Evolutionary conservation across 2,888 invertebrate genomes (phyloP).

Genomic region (Lochmaea crataegi): DNA sequence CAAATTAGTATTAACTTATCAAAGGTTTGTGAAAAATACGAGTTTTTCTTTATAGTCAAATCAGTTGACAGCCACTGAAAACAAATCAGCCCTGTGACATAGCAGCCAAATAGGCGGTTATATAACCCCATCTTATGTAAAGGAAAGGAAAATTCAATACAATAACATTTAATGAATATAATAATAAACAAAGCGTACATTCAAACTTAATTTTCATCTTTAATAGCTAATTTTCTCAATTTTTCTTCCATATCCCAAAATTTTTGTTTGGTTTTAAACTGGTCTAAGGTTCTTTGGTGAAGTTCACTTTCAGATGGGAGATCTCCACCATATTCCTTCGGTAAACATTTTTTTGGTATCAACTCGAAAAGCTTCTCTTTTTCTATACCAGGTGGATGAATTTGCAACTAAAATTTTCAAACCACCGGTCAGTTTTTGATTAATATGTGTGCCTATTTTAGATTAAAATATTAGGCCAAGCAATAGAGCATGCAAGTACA

Average conservation of each 20-base stretch:
- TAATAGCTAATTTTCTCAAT: slow-evolving; percentile 44
- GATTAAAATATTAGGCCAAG: too few species aligned
- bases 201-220: background rate
- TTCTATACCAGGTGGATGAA: slow-evolving; percentile 69
- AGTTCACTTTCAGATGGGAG: slow-evolving; percentile 68
- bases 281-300: slow-evolving; percentile 65
- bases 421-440: background rate
- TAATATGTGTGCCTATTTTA: too few species aligned
- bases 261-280: slow-evolving; percentile 54
- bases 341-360: slow-evolving; percentile 62
- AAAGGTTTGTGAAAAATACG: too few species aligned
- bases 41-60: too few species aligned
- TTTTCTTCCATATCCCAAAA: slow-evolving; percentile 60
- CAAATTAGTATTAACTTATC: too few species aligned
- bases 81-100: too few species aligned
- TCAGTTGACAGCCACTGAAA: too few species aligned
- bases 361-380: slow-evolving; percentile 67
- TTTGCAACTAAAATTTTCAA: slow-evolving; percentile 67
- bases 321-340: slow-evolving; percentile 73
- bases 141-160: too few species aligned
- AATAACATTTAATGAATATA: too few species aligned
- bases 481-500: too few species aligned
- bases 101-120: too few species aligned
- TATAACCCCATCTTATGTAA: too few species aligned
- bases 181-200: background rate